Evolutionary conservation across 2,797 vertebrate species (phyloP).

Genomic region (Silurus aristotelis): DNA sequence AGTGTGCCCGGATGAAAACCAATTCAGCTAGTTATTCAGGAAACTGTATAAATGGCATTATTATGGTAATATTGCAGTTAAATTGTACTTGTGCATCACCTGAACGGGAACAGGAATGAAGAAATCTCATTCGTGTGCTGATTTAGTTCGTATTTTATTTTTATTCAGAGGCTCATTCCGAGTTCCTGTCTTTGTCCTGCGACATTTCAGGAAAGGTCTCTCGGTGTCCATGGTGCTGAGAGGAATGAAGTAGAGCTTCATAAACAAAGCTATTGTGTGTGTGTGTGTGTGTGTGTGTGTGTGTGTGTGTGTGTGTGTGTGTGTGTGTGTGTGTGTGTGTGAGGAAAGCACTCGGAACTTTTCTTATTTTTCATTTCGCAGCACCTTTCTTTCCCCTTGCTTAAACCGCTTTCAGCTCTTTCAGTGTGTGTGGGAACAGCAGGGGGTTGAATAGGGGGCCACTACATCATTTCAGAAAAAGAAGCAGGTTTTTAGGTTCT

Average conservation of each 20-base stretch:
- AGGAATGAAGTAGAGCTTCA: conserved; percentile 49
- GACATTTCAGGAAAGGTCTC: conserved; percentile 27
- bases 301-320: too few species aligned
- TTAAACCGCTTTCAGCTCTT: conserved; percentile 35
- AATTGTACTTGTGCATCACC: background rate
- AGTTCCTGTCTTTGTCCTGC: conserved; percentile 47
- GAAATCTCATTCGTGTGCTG: background rate
- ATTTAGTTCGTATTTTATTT: conserved; percentile 15
- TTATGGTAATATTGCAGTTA: background rate
- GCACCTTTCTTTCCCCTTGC: conserved; percentile 27
- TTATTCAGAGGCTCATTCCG: background rate
- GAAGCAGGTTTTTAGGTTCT: conserved; percentile 12
- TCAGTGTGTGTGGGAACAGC: conserved; percentile 73
- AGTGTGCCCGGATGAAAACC: background rate
- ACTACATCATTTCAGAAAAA: conserved; percentile 46
- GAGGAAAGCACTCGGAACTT: conserved; percentile 46
- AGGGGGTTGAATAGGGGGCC: conserved; percentile 72
- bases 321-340: conserved; percentile 49
- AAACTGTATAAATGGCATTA: background rate
- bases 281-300: conserved; percentile 40
- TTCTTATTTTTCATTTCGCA: conserved; percentile 23
- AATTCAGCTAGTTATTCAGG: background rate
- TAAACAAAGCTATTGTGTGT: conserved; percentile 51
- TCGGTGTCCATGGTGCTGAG: conserved; percentile 55
- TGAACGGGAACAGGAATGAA: background rate